Evolutionary conservation across 1,140 invertebrate genomes (phyloP), one percentile per base, ranked within the genome.

Genomic region (Arctopsyche grandis): DNA sequence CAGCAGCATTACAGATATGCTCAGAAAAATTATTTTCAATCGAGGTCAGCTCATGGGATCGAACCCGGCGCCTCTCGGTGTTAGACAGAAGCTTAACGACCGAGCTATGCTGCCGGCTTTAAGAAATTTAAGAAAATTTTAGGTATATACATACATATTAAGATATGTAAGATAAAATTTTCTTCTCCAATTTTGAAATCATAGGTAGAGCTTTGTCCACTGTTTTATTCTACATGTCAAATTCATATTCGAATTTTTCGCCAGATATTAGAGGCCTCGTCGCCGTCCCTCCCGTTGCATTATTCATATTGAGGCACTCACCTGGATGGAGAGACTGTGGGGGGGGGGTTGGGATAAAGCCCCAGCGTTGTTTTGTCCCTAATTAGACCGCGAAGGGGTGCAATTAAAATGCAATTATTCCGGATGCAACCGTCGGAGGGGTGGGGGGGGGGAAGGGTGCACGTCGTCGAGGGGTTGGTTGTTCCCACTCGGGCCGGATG

Each of bases 341-440:
- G 56, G 48, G 38, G 73, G 19, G n/a, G 73, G 29, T 4, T 4
- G 29, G 24, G 60, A 3, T 66, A 22, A 10, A 14, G 12, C 44
- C 16, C 22, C 46, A 19, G 71, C 22, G 44, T 38, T 75, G 48
- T 58, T 75, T 75, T 75, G 21, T 58, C 58, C 19, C 73, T 75
- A 75, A 75, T 75, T 75, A 75, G 44, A 75, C 19, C 73, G 56
- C 46, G 21, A 19, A 75, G 73, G 38, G 73, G 48, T 44, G 73
- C 73, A 75, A 75, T 75, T 75, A 75, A 75, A 75, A 75, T 75
- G 73, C 73, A 75, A 75, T 75, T 75, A 75, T 75, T 75, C 73
- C 73, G 9, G 52, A 75, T 75, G 52, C 48, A 52, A 52, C 48
- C 4, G 16, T 3, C 29, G 69, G 4, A n/a, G 69, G 24, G 12